Percentiles rank a stretch among this genome's conserved stretches.
phyloP scores from a whole-genome alignment of 2,888 invertebrate genomes.

The Noctua janthina region DNA sequence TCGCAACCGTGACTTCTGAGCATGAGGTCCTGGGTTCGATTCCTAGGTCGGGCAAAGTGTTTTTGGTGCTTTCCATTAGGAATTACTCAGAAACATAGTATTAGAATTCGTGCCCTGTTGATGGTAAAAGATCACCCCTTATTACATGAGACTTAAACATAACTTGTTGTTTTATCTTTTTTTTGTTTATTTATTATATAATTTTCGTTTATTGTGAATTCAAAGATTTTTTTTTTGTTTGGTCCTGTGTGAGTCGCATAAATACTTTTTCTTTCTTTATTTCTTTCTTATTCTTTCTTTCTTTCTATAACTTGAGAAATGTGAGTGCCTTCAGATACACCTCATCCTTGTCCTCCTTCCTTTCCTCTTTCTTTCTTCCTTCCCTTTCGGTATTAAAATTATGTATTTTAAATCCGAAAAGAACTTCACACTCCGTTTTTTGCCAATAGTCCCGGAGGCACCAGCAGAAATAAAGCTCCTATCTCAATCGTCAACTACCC shows the following conservation, averaged over 20 bases:
- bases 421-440: background rate
- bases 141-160: background rate
- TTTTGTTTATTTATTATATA: too few relatives aligned
- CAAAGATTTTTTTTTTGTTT: too few relatives aligned
- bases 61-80: background rate
- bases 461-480: constrained; percentile 96
- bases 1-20: background rate
- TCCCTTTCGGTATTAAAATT: too few relatives aligned
- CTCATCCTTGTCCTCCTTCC: background rate
- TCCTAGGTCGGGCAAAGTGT: background rate
- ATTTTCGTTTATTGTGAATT: too few relatives aligned
- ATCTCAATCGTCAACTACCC: constrained; percentile 94
- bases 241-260: too few relatives aligned
- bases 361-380: too few relatives aligned
- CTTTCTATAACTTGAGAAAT: background rate
- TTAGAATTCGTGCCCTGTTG: background rate
- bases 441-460: constrained; percentile 93
- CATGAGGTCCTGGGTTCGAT: background rate
- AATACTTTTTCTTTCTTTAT: too few relatives aligned
- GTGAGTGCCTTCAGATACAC: background rate
- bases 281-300: too few relatives aligned
- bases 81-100: background rate
- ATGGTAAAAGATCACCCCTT: background rate
- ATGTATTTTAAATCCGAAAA: too few relatives aligned
- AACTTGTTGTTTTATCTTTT: background rate